These are phyloP conservation scores for Perca fluviatilis DNA, from an alignment of 2,113 vertebrate genomes.

Conservation along the genomic window DNA sequence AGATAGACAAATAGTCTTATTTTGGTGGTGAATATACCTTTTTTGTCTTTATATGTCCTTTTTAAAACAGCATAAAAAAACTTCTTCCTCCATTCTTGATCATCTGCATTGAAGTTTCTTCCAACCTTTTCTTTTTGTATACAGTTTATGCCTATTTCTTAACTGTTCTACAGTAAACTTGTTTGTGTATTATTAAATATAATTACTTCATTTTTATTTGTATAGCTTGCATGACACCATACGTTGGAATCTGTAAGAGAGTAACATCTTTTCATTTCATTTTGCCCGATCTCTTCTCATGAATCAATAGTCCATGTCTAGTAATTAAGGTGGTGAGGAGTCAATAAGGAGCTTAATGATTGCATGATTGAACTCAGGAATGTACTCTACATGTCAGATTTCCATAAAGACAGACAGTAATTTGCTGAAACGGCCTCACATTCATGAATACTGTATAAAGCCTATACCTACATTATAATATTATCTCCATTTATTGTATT, in stretches of 20 bases:
- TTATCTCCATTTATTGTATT: not conserved
- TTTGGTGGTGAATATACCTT: not conserved
- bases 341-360: not conserved
- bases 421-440: not conserved
- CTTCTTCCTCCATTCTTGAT: not conserved
- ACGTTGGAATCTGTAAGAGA: not conserved
- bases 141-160: not conserved
- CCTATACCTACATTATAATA: not conserved
- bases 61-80: not conserved
- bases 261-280: not conserved
- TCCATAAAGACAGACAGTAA: not conserved
- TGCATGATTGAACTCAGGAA: slow-evolving; percentile 20
- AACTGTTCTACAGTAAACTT: not conserved
- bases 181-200: not conserved
- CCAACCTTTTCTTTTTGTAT: not conserved
- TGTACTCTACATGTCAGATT: not conserved
- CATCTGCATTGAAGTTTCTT: not conserved
- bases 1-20: not conserved
- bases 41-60: not conserved
- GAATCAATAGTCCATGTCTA: not conserved
- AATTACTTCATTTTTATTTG: not conserved
- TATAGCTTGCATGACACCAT: not conserved
- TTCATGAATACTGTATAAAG: not conserved
- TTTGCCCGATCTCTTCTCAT: not conserved
- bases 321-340: not conserved